phyloP scores from a whole-genome alignment of 2,888 invertebrate genomes.

The Neoscelio sp. region DNA sequence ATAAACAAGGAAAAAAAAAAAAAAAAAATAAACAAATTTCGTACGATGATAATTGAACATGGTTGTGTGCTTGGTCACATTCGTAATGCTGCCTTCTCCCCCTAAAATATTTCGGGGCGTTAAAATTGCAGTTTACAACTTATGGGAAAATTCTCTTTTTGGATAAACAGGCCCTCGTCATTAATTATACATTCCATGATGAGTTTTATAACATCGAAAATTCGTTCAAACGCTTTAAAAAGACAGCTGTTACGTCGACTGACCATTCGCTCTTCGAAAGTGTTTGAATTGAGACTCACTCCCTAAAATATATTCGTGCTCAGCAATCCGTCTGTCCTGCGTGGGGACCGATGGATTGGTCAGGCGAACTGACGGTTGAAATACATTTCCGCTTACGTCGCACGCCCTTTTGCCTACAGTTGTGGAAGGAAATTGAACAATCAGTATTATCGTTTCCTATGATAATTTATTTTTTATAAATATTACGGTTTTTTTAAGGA shows the following conservation, averaged over 20 bases:
- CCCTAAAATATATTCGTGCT: conserved; percentile 73
- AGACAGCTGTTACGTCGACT: conserved; percentile 78
- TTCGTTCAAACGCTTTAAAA: conserved; percentile 70
- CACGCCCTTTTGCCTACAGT: conserved; percentile 64
- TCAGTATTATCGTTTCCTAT: conserved; percentile 47
- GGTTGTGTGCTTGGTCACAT: conserved; percentile 34
- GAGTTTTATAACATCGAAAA: conserved; percentile 57
- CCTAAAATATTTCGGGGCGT: too few relatives aligned
- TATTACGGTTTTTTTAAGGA: not conserved
- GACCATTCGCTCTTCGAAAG: conserved; percentile 74
- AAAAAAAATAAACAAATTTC: too few relatives aligned
- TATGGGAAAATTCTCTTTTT: conserved; percentile 20
- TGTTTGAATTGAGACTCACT: conserved; percentile 71
- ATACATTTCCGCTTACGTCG: conserved; percentile 70
- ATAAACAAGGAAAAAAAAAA: too few relatives aligned
- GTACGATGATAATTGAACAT: conserved; percentile 9
- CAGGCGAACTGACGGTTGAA: conserved; percentile 69
- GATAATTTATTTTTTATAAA: conserved; percentile 17
- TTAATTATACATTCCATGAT: conserved; percentile 55
- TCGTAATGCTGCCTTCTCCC: conserved; percentile 13
- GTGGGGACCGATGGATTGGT: conserved; percentile 62
- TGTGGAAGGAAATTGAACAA: conserved; percentile 62
- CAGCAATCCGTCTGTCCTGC: conserved; percentile 70
- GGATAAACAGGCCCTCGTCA: not conserved
- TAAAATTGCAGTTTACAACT: conserved; percentile 21